phyloP scores from a whole-genome alignment of 2,113 vertebrate species.

The Mandrillus leucophaeus region DNA sequence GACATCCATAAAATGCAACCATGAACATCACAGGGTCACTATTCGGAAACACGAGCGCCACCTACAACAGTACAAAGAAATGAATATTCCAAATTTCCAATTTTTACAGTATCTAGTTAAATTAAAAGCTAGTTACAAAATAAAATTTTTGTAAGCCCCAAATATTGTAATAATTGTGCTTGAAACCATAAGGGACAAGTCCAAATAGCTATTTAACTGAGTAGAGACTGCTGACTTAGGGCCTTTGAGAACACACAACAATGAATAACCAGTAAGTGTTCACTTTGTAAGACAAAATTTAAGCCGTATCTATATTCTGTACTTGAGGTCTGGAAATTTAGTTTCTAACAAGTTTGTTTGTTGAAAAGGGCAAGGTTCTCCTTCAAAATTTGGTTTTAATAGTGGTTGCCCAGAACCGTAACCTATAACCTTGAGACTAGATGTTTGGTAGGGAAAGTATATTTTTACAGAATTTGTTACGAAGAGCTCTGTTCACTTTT shows the following conservation, averaged over 20 bases:
- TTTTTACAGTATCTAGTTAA: not conserved
- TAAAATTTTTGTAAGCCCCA: not conserved
- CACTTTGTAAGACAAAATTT: not conserved
- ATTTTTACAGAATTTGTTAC: not conserved
- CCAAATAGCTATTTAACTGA: not conserved
- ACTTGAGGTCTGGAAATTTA: not conserved
- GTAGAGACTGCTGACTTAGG: not conserved
- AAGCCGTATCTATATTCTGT: not conserved
- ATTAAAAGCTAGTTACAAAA: not conserved
- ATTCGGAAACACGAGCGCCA: constrained; percentile 97
- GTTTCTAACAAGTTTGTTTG: not conserved
- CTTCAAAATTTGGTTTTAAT: not conserved
- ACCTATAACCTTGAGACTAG: not conserved
- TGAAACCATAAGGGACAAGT: not conserved
- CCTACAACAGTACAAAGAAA: constrained; percentile 82
- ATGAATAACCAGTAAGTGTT: not conserved
- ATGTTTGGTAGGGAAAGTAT: not conserved
- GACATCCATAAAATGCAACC: constrained; percentile 97
- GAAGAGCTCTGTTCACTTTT: not conserved
- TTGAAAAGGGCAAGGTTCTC: not conserved
- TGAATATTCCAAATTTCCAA: not conserved
- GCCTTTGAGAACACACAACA: not conserved
- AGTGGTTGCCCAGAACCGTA: not conserved
- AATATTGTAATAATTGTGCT: not conserved
- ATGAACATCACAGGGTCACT: constrained; percentile 98